These are phyloP conservation scores for Colletes gigas DNA, from an alignment of 1,140 invertebrate genomes.

Conservation along the genomic window DNA sequence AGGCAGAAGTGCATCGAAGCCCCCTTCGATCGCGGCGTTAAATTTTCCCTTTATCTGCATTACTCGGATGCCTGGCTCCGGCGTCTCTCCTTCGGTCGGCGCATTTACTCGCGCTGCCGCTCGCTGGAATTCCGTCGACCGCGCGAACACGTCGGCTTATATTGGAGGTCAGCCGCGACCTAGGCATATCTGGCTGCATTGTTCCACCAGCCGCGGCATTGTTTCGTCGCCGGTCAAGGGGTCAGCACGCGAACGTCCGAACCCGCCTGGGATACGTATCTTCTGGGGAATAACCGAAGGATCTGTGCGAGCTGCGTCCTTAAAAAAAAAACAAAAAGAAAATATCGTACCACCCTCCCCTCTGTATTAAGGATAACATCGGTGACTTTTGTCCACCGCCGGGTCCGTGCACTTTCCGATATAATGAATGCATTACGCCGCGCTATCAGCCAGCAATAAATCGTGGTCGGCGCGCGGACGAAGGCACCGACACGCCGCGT, in stretches of 20 bases:
- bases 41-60: slow-evolving; percentile 70
- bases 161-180: slow-evolving; percentile 60
- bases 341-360: background rate
- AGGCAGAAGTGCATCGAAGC: slow-evolving; percentile 3
- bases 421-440: slow-evolving; percentile 47
- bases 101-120: slow-evolving; percentile 21
- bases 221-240: slow-evolving; percentile 32
- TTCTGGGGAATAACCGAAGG: background rate
- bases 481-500: slow-evolving; percentile 43
- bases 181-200: slow-evolving; percentile 60
- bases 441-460: slow-evolving; percentile 44
- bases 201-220: slow-evolving; percentile 49
- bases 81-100: slow-evolving; percentile 4
- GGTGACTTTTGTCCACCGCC: slow-evolving; percentile 32
- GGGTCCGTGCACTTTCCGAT: slow-evolving; percentile 28
- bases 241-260: background rate
- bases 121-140: slow-evolving; percentile 42
- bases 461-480: slow-evolving; percentile 11
- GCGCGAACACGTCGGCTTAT: slow-evolving; percentile 17
- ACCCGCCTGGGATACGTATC: slow-evolving; percentile 42
- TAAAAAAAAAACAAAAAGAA: slow-evolving; percentile 1
- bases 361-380: slow-evolving; percentile 47
- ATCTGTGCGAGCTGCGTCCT: background rate
- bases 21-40: slow-evolving; percentile 35
- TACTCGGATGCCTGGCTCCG: slow-evolving; percentile 57